Base-by-base conservation (phyloP, 2,888 invertebrate genomes). In the Sarcophaga rosellei region DNA sequence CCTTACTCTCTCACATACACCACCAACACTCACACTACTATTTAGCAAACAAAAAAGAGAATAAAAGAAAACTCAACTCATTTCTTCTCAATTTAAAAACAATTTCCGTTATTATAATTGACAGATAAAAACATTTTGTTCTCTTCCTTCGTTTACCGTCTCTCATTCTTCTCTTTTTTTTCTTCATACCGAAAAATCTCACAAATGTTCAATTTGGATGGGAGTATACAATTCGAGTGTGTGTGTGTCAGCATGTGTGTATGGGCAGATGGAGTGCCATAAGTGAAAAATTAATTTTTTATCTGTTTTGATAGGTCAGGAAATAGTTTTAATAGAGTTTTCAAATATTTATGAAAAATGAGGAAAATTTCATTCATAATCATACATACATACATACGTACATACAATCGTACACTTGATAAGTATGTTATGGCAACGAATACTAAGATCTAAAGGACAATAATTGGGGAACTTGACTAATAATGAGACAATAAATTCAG, bases 101-200 rank as follows among this genome's bases (percentile, higher is more conserved):
- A 84, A 86, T 86, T 86, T 86, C 86, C 86, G 81, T 84, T 81
- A 78, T 70, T 69, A 86, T 84, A 84, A 86, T 84, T 86, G 84
- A 78, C 78, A 81, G 75, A 66, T 81, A 53, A 21, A 73, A 80
- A 21, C 69, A 70, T 61, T 20, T 20, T 65, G 44, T 47, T 53
- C 53, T 47, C 15, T 15, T 74, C 45, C 12, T 74, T 53, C 3
- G 15, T 57, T 15, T 57, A 4, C 4, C 57, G 2, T 57, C 53
- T 61, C 17, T 11, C 25, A 17, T 20, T 57, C 47, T 8, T 23
- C 17, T 11, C 15, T 47, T 15, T 47, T 47, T 47, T 11, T 47
- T 53, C 17, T 53, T 17, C 17, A 53, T 53, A 53, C 15, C 15
- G 35, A 35, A 10, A 53, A 53, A 15, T 53, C 5, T 12, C 53